Evolutionary conservation across 2,797 vertebrate genomes (phyloP).

Genomic region (Dendrocincla fuliginosa): DNA sequence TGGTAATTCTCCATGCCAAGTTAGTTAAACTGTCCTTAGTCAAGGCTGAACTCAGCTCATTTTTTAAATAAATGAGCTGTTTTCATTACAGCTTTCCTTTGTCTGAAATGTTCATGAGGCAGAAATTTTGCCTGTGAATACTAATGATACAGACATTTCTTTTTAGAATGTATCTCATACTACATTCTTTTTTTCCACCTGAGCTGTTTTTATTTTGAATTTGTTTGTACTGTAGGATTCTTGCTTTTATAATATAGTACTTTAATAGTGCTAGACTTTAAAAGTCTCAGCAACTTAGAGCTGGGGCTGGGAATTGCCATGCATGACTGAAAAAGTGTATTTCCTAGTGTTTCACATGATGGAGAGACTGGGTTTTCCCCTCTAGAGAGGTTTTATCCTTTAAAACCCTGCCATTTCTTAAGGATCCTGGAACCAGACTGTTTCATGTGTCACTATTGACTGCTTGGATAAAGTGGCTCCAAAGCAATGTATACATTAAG

Average conservation of each 20-base stretch:
- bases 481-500: accelerated
- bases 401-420: background rate
- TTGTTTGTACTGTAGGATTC: background rate
- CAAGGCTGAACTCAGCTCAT: background rate
- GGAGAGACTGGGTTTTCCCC: background rate
- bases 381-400: background rate
- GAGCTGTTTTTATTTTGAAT: background rate
- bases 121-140: background rate
- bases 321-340: background rate
- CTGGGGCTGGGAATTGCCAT: background rate
- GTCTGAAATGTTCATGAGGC: background rate
- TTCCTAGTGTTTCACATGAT: background rate
- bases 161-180: background rate
- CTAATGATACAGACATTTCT: background rate
- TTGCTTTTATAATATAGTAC: background rate
- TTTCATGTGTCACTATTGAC: background rate
- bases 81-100: background rate
- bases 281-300: background rate
- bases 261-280: background rate
- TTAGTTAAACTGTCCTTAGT: background rate
- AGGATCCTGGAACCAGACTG: background rate
- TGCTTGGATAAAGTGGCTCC: background rate
- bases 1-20: background rate
- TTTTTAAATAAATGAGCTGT: background rate
- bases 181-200: background rate